Conservation (phyloP, 2,888 invertebrate species). For the Sesamia inferens region DNA sequence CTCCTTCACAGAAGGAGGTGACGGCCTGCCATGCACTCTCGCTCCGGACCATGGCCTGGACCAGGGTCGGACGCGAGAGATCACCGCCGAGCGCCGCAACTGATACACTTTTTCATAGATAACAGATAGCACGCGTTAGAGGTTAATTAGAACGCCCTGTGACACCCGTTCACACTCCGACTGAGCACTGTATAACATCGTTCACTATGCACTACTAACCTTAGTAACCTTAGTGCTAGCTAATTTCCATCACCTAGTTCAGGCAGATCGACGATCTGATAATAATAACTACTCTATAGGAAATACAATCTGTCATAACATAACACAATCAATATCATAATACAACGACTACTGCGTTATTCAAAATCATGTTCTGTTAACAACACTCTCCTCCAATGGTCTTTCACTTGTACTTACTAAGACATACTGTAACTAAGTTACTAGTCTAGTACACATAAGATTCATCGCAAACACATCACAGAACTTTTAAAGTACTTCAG, state of each 20-base stretch:
- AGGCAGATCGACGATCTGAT: not conserved
- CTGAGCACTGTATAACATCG: not conserved
- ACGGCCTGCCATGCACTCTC: too few relatives aligned
- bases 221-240: not conserved
- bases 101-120: slow-evolving; percentile 43
- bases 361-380: not conserved
- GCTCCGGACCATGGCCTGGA: too few relatives aligned
- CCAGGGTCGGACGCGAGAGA: too few relatives aligned
- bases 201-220: slow-evolving; percentile 4
- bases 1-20: too few relatives aligned
- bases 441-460: slow-evolving; percentile 17
- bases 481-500: slow-evolving; percentile 33
- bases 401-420: not conserved
- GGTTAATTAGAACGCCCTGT: slow-evolving; percentile 33
- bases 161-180: not conserved
- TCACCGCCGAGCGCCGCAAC: too few relatives aligned
- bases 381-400: not conserved
- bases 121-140: slow-evolving; percentile 36
- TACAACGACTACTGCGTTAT: not conserved
- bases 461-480: not conserved
- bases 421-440: slow-evolving; percentile 1
- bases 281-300: not conserved
- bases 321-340: too few relatives aligned
- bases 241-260: not conserved
- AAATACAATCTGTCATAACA: not conserved